Conservation (phyloP, 2,113 vertebrate species). For the Aegithalos caudatus region DNA sequence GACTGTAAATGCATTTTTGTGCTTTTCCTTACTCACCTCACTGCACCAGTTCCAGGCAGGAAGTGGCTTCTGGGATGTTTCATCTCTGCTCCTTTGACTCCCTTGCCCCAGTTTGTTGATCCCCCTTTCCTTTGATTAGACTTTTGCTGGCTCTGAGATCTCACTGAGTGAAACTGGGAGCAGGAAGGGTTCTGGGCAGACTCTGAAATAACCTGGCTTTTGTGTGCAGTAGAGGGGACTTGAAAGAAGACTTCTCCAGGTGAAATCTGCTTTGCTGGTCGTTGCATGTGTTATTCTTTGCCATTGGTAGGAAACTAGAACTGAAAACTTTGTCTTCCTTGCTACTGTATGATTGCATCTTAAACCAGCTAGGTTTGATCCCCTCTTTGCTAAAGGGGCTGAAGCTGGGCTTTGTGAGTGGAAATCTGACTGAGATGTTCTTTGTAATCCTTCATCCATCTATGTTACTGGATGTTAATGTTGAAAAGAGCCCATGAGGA, state of each 20-base stretch:
- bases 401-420: neutral
- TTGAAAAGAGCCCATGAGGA: fast-evolving
- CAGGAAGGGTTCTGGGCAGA: neutral
- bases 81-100: neutral
- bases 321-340: neutral
- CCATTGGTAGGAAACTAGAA: neutral
- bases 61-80: neutral
- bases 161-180: fast-evolving
- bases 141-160: neutral
- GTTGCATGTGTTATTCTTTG: neutral
- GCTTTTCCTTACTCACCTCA: neutral
- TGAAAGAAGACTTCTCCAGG: neutral
- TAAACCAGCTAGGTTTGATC: neutral
- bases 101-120: neutral
- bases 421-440: neutral
- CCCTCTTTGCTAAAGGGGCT: neutral
- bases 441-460: neutral
- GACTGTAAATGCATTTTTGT: neutral
- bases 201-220: neutral
- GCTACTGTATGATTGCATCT: neutral
- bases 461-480: neutral
- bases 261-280: neutral
- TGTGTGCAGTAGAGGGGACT: neutral
- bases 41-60: neutral
- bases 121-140: neutral